A percentile compares a stretch with the other conserved stretches of the same genome.
phyloP scores from a whole-genome alignment of 1,140 invertebrate species.

The Alviniconcha marisindica region DNA sequence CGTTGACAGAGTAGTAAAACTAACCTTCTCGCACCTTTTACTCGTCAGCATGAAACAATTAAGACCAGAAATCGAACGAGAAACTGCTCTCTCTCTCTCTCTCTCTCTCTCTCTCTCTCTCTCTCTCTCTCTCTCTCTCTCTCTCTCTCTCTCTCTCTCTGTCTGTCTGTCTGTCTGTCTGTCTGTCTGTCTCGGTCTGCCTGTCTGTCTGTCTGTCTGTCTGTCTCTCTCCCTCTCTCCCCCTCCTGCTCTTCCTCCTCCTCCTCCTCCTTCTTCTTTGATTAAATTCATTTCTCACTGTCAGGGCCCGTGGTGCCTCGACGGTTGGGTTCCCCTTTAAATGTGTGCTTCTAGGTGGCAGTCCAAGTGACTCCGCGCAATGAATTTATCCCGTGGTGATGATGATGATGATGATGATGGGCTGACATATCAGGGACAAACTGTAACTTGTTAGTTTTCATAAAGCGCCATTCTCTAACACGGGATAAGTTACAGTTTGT shows the following conservation, averaged over 20 bases:
- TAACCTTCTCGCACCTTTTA: no score
- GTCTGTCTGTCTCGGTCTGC: not conserved
- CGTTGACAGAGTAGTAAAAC: no score
- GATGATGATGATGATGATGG: not conserved
- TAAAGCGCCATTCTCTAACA: no score
- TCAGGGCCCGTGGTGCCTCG: not conserved
- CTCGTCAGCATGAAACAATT: no score
- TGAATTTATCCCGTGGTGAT: not conserved
- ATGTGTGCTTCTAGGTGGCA: not conserved
- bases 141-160: not conserved
- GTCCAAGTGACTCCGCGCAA: not conserved
- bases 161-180: not conserved
- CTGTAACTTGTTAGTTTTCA: no score
- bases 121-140: not conserved
- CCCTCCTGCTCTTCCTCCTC: not conserved
- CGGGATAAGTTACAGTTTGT: no score
- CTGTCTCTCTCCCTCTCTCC: not conserved
- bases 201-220: not conserved
- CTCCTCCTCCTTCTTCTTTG: no score
- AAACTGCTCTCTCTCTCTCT: not conserved
- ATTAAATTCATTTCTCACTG: no score
- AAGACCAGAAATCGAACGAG: no score
- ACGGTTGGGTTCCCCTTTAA: not conserved
- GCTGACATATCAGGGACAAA: not conserved
- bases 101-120: not conserved